Conservation (phyloP, 2,113 vertebrate species). For the Melospiza melodia region DNA sequence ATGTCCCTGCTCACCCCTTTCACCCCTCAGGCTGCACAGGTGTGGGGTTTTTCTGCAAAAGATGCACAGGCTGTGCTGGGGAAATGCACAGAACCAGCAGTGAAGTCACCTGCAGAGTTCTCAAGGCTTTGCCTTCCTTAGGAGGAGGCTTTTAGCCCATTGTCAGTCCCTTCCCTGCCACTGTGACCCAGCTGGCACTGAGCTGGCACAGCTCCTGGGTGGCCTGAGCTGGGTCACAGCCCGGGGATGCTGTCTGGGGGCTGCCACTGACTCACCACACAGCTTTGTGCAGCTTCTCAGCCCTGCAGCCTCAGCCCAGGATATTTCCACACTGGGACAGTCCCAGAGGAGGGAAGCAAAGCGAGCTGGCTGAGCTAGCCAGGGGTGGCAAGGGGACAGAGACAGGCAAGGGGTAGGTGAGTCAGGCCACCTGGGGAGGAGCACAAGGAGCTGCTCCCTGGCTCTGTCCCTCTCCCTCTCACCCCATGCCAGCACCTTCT, state of each 20-base stretch:
- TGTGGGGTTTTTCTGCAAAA: not conserved
- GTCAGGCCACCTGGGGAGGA: fast-evolving
- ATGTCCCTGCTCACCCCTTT: not conserved
- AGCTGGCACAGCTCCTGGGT: not conserved
- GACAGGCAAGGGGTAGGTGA: not conserved
- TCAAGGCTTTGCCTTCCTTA: not conserved
- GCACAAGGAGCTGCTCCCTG: not conserved
- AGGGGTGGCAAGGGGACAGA: fast-evolving
- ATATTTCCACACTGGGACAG: not conserved
- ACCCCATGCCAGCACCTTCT: not conserved
- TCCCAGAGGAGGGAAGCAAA: not conserved
- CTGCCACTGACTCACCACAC: not conserved
- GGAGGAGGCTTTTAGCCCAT: not conserved
- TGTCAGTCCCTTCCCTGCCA: not conserved
- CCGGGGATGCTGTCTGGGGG: not conserved
- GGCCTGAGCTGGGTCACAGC: not conserved
- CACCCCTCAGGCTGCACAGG: not conserved
- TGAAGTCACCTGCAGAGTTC: not conserved
- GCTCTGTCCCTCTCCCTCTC: not conserved
- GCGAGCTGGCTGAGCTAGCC: not conserved
- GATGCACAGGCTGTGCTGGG: too few species aligned
- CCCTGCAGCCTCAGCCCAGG: not conserved
- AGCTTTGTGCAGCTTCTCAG: not conserved
- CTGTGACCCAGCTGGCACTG: not conserved
- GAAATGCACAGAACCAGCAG: fast-evolving